A percentile compares a stretch with the other conserved stretches of the same genome.
phyloP scores from a whole-genome alignment of 2,888 invertebrate species.

The Rhingia campestris region DNA sequence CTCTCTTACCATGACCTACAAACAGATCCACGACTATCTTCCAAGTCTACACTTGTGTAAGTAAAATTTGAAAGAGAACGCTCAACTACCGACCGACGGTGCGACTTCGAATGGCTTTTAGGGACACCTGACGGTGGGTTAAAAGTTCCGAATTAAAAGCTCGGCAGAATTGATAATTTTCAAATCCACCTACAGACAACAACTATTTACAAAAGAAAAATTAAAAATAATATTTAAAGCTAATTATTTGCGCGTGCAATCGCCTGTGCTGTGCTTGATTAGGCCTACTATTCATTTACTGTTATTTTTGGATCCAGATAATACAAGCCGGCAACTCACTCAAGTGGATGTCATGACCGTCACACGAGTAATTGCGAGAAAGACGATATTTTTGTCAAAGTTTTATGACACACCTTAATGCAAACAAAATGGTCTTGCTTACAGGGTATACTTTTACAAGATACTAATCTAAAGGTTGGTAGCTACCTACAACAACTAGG shows the following conservation, averaged over 20 bases:
- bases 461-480: constrained; percentile 16
- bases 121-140: constrained; percentile 1
- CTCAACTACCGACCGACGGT: constrained; percentile 13
- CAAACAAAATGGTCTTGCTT: not conserved
- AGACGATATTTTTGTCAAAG: constrained; percentile 14
- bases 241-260: constrained; percentile 22
- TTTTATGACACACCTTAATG: constrained; percentile 40
- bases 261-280: constrained; percentile 19
- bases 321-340: constrained; percentile 18
- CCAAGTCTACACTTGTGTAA: not conserved
- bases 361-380: not conserved
- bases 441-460: constrained; percentile 1
- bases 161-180: not conserved
- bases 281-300: constrained; percentile 25
- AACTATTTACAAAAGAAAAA: not conserved
- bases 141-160: constrained; percentile 1
- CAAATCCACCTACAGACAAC: not conserved
- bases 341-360: constrained; percentile 41
- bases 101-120: constrained; percentile 36
- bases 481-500: not conserved
- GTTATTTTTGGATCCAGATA: constrained; percentile 33
- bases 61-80: constrained; percentile 7
- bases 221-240: not conserved
- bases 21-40: not conserved
- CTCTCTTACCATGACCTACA: constrained; percentile 57